These are phyloP conservation scores for Hyposmocoma kahamanoa DNA, from an alignment of 1,140 invertebrate genomes.

Conservation along the genomic window DNA sequence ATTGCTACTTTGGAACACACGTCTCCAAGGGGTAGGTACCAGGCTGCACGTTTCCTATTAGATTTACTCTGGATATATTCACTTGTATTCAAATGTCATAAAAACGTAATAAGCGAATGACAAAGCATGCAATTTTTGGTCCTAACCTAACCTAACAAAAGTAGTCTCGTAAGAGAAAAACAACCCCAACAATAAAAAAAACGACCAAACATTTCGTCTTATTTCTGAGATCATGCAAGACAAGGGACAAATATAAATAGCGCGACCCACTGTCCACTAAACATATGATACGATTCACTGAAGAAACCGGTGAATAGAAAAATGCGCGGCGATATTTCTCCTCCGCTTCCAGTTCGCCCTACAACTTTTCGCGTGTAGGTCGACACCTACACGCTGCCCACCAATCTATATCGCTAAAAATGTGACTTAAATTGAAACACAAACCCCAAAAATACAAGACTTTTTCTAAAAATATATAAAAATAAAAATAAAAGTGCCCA, in stretches of 20 bases:
- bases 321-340: conserved; percentile 43
- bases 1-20: not conserved
- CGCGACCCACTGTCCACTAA: conserved; percentile 35
- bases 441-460: conserved; percentile 5
- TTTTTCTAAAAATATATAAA: conserved; percentile 12
- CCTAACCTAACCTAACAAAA: too few species aligned
- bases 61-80: too few species aligned
- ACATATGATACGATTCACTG: conserved; percentile 47
- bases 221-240: too few species aligned
- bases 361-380: conserved; percentile 56
- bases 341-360: conserved; percentile 47
- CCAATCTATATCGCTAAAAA: not conserved
- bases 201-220: too few species aligned
- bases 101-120: too few species aligned
- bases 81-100: too few species aligned
- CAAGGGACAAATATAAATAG: conserved; percentile 50
- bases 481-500: not conserved
- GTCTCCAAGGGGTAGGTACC: too few species aligned
- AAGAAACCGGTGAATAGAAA: conserved; percentile 54
- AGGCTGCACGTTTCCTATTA: too few species aligned
- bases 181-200: too few species aligned
- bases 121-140: too few species aligned
- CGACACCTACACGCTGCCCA: conserved; percentile 43
- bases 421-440: not conserved
- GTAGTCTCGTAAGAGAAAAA: too few species aligned